Percentiles rank a stretch among this genome's conserved stretches.
Conservation (phyloP, 2,113 vertebrate species). For the Phalacrocorax brasilianus region DNA sequence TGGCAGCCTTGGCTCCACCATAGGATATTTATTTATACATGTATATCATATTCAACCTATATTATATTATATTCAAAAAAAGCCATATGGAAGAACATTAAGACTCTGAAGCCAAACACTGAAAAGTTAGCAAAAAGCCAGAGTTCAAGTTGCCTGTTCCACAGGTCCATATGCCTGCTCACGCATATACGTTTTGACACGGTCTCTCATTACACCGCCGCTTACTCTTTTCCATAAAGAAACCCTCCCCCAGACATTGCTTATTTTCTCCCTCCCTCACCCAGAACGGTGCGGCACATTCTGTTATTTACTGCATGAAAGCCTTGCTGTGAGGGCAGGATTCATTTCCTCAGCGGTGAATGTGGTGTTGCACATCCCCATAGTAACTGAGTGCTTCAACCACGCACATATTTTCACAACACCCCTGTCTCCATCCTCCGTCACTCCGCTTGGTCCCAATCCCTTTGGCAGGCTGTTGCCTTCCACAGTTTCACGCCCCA, state of each 20-base stretch:
- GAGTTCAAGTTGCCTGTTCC: not conserved
- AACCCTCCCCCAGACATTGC: not conserved
- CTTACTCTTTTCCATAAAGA: not conserved
- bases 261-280: not conserved
- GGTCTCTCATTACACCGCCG: not conserved
- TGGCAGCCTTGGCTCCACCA: not conserved
- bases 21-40: not conserved
- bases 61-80: not conserved
- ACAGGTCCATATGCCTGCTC: not conserved
- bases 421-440: not conserved
- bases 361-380: not conserved
- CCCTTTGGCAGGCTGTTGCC: not conserved
- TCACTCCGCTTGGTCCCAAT: not conserved
- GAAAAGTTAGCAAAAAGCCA: not conserved
- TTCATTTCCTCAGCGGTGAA: not conserved
- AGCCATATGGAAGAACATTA: not conserved
- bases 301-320: not conserved
- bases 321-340: not conserved
- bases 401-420: not conserved
- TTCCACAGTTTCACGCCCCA: not conserved
- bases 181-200: not conserved
- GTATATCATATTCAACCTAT: not conserved
- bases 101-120: not conserved
- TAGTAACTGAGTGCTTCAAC: not conserved
- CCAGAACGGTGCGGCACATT: not conserved